Evolutionary conservation across 2,113 vertebrate species (phyloP).

Genomic region (Pelobates fuscus): DNA sequence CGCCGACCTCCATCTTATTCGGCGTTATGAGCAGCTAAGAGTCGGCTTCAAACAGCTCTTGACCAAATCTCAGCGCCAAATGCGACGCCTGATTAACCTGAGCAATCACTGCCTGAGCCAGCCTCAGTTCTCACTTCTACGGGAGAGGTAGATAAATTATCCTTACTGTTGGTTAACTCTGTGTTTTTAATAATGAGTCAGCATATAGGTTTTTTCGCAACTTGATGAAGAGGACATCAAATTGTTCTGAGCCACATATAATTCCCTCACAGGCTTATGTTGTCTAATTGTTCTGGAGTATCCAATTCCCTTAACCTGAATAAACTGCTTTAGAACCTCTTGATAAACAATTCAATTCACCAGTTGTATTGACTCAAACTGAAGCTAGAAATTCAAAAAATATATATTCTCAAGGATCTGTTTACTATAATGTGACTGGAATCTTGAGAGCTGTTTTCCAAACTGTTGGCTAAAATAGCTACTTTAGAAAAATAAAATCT

Average conservation of each 20-base stretch:
- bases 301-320: not conserved
- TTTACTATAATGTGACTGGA: too few relatives aligned
- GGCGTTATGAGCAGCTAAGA: constrained; percentile 86
- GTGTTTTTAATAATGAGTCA: not conserved
- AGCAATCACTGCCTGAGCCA: constrained; percentile 92
- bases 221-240: not conserved
- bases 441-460: too few relatives aligned
- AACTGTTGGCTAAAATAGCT: too few relatives aligned
- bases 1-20: constrained; percentile 79
- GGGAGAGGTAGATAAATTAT: constrained; percentile 79
- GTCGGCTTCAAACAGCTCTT: constrained; percentile 77
- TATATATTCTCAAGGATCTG: too few relatives aligned
- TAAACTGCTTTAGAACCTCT: too few relatives aligned
- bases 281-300: not conserved
- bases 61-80: constrained; percentile 82
- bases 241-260: too few relatives aligned
- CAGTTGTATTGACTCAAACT: too few relatives aligned
- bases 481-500: too few relatives aligned
- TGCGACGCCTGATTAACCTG: constrained; percentile 91
- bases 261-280: not conserved
- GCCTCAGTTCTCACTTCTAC: constrained; percentile 84
- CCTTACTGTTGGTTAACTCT: not conserved
- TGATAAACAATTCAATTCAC: too few relatives aligned
- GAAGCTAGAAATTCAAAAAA: too few relatives aligned
- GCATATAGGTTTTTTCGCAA: constrained; percentile 6